A percentile compares a stretch with the other conserved stretches of the same genome.
Conservation (phyloP, 2,797 vertebrate species). For the Propithecus deckenii region DNA sequence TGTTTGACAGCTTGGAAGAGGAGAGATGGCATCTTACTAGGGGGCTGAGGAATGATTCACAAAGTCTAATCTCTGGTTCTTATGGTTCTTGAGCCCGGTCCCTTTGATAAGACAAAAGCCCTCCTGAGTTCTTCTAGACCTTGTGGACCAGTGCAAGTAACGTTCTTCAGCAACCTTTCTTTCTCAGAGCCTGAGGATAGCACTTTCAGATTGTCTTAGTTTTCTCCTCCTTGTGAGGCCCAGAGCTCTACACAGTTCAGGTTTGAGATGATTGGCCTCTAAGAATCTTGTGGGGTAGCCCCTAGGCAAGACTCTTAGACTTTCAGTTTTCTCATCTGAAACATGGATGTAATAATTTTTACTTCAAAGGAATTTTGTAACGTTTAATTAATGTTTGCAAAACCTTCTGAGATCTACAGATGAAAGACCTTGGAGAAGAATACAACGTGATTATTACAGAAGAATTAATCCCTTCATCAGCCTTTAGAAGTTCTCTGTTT, state of each 20-base stretch:
- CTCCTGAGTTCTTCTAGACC: neutral
- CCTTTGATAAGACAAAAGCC: conserved; percentile 4
- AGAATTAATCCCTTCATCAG: conserved; percentile 62
- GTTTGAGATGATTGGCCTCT: neutral
- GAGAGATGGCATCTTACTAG: neutral
- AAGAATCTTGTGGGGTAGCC: neutral
- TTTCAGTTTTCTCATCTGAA: conserved; percentile 53
- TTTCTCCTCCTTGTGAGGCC: neutral
- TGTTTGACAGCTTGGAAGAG: neutral
- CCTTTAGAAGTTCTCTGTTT: conserved; percentile 48
- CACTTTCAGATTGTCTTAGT: neutral
- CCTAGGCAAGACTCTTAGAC: conserved; percentile 23
- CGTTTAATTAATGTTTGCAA: conserved; percentile 75
- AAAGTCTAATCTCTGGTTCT: neutral
- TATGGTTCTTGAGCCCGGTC: neutral
- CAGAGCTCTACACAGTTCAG: neutral
- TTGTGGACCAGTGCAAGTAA: neutral
- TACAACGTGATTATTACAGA: conserved; percentile 54
- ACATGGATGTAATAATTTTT: conserved; percentile 64
- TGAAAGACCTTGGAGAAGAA: conserved; percentile 60
- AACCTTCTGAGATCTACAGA: conserved; percentile 69
- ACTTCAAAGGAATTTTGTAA: conserved; percentile 76
- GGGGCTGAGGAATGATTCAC: neutral
- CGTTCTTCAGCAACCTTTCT: neutral
- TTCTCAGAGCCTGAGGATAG: neutral